phyloP scores from a whole-genome alignment of 2,113 vertebrate genomes.

The Bambusicola thoracicus region DNA sequence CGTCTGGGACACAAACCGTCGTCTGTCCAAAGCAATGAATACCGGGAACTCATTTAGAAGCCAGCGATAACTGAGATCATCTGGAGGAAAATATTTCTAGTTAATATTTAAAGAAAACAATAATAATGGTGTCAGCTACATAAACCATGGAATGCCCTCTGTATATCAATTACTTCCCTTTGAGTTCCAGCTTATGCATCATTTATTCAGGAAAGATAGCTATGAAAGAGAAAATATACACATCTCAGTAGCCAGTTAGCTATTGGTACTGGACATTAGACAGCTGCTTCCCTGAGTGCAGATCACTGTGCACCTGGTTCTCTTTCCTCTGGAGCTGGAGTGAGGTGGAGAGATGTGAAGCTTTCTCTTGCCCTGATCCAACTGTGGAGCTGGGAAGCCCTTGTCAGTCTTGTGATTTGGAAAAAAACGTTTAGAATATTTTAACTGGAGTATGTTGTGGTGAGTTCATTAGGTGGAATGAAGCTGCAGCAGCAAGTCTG shows the following conservation, averaged over 20 bases:
- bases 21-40: conserved; percentile 92
- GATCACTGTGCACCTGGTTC: neutral
- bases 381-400: neutral
- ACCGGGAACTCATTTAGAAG: conserved; percentile 96
- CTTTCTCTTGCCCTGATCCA: neutral
- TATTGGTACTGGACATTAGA: fast-evolving
- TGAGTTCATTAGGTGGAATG: neutral
- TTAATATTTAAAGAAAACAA: conserved; percentile 16
- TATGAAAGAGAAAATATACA: neutral
- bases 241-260: neutral
- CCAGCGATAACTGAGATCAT: conserved; percentile 95
- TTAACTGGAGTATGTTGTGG: neutral
- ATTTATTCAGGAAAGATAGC: neutral
- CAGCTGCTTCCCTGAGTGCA: neutral
- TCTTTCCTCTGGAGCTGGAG: neutral
- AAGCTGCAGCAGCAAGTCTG: neutral
- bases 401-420: neutral
- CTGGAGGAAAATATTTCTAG: conserved; percentile 74
- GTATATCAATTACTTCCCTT: neutral
- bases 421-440: neutral
- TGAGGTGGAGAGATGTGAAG: neutral
- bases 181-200: neutral
- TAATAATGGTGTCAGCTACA: neutral
- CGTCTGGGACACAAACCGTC: conserved; percentile 92
- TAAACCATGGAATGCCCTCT: neutral